These are phyloP conservation scores for Stigmatopora nigra DNA, from an alignment of 2,113 vertebrate genomes.

Conservation along the genomic window DNA sequence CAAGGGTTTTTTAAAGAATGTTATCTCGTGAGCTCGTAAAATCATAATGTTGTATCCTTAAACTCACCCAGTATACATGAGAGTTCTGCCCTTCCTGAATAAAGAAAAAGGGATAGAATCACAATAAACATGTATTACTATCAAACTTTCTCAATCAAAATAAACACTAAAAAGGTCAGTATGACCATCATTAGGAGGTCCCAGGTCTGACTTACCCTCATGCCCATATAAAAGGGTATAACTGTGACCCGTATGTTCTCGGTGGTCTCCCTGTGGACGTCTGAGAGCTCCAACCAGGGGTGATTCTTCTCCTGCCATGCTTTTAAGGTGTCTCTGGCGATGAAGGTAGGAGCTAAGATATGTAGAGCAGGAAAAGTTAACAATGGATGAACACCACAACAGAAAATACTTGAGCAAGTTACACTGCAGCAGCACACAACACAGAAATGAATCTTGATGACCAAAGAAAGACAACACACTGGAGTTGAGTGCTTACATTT, in stretches of 20 bases:
- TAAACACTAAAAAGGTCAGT: background rate
- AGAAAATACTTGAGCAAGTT: background rate
- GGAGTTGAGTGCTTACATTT: conserved; percentile 74
- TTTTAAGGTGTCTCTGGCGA: conserved; percentile 84
- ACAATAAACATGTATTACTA: background rate
- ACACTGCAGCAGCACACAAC: background rate
- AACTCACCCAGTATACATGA: conserved; percentile 96
- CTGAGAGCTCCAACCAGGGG: conserved; percentile 94
- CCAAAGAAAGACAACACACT: background rate
- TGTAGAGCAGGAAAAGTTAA: background rate
- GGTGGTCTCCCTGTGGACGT: conserved; percentile 93
- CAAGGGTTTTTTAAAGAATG: background rate
- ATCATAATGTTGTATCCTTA: background rate
- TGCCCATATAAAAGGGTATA: conserved; percentile 99
- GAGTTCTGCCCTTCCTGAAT: conserved; percentile 94
- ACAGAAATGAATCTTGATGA: background rate
- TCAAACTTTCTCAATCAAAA: background rate
- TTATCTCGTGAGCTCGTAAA: background rate
- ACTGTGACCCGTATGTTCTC: conserved; percentile 95
- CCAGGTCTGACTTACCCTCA: conserved; percentile 75
- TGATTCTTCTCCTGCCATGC: conserved; percentile 99
- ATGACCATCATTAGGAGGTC: background rate
- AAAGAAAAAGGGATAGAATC: conserved; percentile 6
- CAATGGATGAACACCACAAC: background rate
- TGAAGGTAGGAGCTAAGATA: conserved; percentile 79